A percentile compares a stretch with the other conserved stretches of the same genome.
Conservation (phyloP, 1,140 invertebrate species). For the Drosophila melanica region DNA sequence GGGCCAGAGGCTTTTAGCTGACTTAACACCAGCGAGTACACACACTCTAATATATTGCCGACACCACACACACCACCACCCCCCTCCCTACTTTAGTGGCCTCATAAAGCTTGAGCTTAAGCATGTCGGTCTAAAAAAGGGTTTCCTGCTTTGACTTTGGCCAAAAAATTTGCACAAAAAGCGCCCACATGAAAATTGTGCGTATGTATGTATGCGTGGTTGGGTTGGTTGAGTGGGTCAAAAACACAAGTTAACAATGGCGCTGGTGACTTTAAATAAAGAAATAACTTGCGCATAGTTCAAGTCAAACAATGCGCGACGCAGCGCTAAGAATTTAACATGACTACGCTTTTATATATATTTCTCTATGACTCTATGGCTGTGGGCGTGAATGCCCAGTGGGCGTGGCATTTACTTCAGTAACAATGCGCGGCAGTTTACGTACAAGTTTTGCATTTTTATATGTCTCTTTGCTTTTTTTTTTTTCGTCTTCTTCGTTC, state of each 20-base stretch:
- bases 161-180: constrained; percentile 67
- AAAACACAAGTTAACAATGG: constrained; percentile 56
- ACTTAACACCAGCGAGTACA: constrained; percentile 70
- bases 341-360: constrained; percentile 55
- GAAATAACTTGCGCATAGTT: constrained; percentile 79
- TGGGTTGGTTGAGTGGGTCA: constrained; percentile 39
- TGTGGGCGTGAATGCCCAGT: not conserved
- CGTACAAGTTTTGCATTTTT: constrained; percentile 61
- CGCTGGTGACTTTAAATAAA: constrained; percentile 75
- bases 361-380: constrained; percentile 4
- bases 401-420: constrained; percentile 46
- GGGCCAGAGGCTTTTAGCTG: constrained; percentile 75
- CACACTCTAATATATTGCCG: constrained; percentile 65
- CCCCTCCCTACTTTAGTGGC: constrained; percentile 60
- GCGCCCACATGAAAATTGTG: constrained; percentile 61
- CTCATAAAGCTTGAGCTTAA: constrained; percentile 78
- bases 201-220: constrained; percentile 29
- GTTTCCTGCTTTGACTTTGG: constrained; percentile 70
- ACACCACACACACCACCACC: constrained; percentile 12
- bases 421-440: constrained; percentile 46
- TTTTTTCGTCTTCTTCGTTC: constrained; percentile 7
- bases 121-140: constrained; percentile 72
- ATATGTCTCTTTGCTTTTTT: not conserved
- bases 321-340: constrained; percentile 68
- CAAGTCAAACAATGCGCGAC: constrained; percentile 75